These are phyloP conservation scores for Zosterops pallidus DNA, from an alignment of 2,113 vertebrate species.

Conservation along the genomic window DNA sequence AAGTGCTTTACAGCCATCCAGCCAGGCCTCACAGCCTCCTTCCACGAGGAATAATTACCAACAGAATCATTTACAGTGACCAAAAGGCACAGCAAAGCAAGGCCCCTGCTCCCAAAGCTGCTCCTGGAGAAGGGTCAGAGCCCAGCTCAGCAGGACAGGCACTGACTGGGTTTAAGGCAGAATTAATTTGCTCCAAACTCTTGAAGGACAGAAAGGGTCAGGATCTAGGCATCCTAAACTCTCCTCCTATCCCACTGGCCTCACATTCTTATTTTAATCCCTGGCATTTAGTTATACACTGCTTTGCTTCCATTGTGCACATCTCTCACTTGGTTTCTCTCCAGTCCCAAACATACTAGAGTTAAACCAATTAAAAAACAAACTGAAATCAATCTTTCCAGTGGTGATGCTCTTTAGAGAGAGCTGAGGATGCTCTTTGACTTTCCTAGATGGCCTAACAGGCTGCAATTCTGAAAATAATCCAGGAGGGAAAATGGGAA, in stretches of 20 bases:
- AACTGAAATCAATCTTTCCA: background rate
- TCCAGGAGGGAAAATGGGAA: background rate
- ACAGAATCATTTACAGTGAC: background rate
- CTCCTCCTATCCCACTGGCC: background rate
- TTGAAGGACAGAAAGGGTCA: background rate
- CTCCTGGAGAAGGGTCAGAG: background rate
- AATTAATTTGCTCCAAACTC: background rate
- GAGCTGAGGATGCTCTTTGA: background rate
- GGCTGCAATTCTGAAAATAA: background rate
- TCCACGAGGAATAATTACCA: background rate
- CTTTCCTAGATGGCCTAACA: background rate
- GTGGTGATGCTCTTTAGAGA: background rate
- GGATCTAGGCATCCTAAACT: background rate
- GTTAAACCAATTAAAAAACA: background rate
- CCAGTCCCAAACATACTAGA: background rate
- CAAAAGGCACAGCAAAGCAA: background rate
- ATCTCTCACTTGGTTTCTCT: background rate
- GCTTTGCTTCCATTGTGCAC: background rate
- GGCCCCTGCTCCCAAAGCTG: background rate
- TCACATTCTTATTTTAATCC: background rate
- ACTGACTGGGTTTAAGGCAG: background rate
- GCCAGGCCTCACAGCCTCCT: background rate
- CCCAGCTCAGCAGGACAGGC: accelerated
- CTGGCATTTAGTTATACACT: background rate
- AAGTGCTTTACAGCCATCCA: background rate